phyloP scores from a whole-genome alignment of 1,140 invertebrate genomes.

The Drosophila nebulosa region DNA sequence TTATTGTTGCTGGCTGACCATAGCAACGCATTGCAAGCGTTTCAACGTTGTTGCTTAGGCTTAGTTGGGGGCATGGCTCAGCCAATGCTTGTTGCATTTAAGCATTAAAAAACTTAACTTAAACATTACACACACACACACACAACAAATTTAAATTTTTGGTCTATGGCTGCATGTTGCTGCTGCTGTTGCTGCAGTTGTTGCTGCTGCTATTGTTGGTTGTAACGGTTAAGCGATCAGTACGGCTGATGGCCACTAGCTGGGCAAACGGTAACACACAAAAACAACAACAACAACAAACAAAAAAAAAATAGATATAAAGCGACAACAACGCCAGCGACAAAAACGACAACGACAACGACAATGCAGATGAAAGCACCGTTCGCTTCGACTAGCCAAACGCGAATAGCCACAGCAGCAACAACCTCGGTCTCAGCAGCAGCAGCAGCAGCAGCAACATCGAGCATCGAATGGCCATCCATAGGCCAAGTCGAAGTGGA shows the following conservation, averaged over 20 bases:
- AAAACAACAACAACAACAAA: background rate
- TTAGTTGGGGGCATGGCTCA: slow-evolving; percentile 36
- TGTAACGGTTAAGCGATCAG: slow-evolving; percentile 48
- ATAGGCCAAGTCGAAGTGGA: background rate
- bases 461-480: slow-evolving; percentile 1
- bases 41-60: slow-evolving; percentile 36
- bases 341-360: slow-evolving; percentile 28
- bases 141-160: slow-evolving; percentile 52
- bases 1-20: slow-evolving; percentile 32
- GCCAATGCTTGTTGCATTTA: slow-evolving; percentile 37
- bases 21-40: slow-evolving; percentile 20
- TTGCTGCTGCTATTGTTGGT: slow-evolving; percentile 27
- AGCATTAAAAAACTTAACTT: slow-evolving; percentile 32
- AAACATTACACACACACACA: slow-evolving; percentile 22
- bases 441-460: background rate
- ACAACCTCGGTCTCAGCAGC: slow-evolving; percentile 22
- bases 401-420: slow-evolving; percentile 54
- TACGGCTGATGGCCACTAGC: slow-evolving; percentile 17
- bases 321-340: slow-evolving; percentile 7
- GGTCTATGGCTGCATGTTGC: slow-evolving; percentile 49
- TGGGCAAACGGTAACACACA: slow-evolving; percentile 44
- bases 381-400: slow-evolving; percentile 71
- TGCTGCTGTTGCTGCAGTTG: slow-evolving; percentile 5
- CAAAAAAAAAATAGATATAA: background rate
- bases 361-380: slow-evolving; percentile 57